These are phyloP conservation scores for Notarius quadriscutis DNA, from an alignment of 2,113 vertebrate genomes.

Conservation along the genomic window DNA sequence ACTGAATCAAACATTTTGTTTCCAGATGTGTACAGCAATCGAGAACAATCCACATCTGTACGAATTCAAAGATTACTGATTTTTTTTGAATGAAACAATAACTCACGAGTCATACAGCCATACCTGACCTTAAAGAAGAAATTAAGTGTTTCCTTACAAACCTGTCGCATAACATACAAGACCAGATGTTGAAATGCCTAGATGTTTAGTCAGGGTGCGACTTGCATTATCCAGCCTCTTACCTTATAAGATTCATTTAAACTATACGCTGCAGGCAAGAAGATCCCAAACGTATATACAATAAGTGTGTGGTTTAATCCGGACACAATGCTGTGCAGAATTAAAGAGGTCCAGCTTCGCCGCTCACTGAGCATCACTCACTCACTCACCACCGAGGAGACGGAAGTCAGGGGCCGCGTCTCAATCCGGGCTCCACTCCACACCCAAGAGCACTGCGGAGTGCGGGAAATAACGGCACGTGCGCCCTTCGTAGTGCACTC, in stretches of 20 bases:
- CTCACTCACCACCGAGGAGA: background rate
- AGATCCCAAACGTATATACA: no score
- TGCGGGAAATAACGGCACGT: background rate
- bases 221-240: constrained; percentile 27
- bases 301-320: background rate
- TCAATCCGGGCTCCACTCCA: background rate
- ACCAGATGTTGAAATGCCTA: background rate
- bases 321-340: background rate
- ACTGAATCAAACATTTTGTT: background rate
- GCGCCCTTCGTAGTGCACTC: background rate
- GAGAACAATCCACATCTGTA: background rate
- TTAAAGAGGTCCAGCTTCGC: constrained; percentile 1
- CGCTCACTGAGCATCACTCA: background rate
- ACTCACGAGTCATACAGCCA: background rate
- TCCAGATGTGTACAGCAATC: background rate
- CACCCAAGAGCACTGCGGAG: background rate
- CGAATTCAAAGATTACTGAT: background rate
- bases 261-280: constrained; percentile 6
- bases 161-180: no score
- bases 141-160: no score
- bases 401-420: background rate
- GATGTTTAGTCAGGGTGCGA: background rate
- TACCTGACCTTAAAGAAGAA: background rate
- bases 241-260: constrained; percentile 82
- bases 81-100: background rate